Base-by-base conservation (phyloP, 2,113 vertebrate genomes). In the Gavialis gangeticus region DNA sequence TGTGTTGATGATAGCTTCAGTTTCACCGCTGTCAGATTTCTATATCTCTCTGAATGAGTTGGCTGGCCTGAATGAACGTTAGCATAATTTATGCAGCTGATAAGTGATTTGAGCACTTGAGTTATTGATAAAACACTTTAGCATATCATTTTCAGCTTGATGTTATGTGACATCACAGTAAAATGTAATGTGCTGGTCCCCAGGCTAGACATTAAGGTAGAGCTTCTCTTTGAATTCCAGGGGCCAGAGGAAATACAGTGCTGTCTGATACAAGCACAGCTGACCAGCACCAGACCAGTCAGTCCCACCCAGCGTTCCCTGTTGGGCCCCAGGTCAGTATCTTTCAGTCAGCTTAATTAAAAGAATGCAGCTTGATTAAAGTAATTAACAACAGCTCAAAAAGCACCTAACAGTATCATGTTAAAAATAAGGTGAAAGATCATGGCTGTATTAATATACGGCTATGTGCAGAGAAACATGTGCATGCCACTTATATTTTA, bases 261-360 rank as follows among this genome's bases (percentile, higher is more conserved):
- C 87, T 97, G 85, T 98, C 99, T 84, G 99, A 99, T 80, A 93
- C 98, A 12, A 98, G 98, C 96, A 98, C 99, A 71, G 98, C 98
- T 83, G 99, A 99, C 87, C 99, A 98, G 94, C 98, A 98, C 95
- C 98, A 98, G 54, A 96, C 98, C 86, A 97, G 98, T 90, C 99
- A 99, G 97, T 97, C 98, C 66, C 99, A 99, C 90, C 98, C 98
- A 27, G 93, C 98, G 0, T 99, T 99, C 95, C 97, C 99, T 3
- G 98, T 99, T 94, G 99, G 99, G 92, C 99, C 99, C 94, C 99
- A 99, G 99, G 99, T 99, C 86, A 98, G 98, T 98, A 94, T 90
- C 75, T 93, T 90, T 95, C 56, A 34, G 76, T 96, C 79, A 13
- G 10, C 54, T 80, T 82, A 83, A 86, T 67, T 1, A 2, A 90